A percentile compares a stretch with the other conserved stretches of the same genome.
Conservation (phyloP, 2,888 invertebrate species). For the Drosophila lacicola region DNA sequence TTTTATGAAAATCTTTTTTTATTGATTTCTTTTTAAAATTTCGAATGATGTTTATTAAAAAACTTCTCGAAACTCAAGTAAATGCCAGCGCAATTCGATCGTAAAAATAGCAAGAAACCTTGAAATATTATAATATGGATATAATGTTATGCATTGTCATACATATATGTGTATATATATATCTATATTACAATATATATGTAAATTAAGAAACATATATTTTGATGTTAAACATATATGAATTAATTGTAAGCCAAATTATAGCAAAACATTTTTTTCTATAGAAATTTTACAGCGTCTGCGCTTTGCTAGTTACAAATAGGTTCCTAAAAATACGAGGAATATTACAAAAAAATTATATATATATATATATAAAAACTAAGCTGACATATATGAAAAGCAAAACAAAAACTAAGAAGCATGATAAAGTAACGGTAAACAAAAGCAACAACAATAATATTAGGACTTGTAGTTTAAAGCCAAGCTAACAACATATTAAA, state of each 20-base stretch:
- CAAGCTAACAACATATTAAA: constrained; percentile 70
- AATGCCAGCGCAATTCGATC: constrained; percentile 34
- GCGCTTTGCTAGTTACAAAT: constrained; percentile 75
- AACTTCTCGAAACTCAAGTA: constrained; percentile 34
- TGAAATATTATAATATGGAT: constrained; percentile 18
- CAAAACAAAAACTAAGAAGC: constrained; percentile 27
- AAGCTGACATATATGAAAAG: constrained; percentile 16
- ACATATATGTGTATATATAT: constrained; percentile 24
- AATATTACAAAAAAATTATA: constrained; percentile 32
- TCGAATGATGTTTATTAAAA: constrained; percentile 7
- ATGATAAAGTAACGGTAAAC: constrained; percentile 41
- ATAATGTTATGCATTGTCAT: constrained; percentile 30
- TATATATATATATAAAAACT: constrained; percentile 9
- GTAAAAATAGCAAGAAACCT: constrained; percentile 30
- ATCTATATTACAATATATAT: constrained; percentile 15
- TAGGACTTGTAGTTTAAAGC: constrained; percentile 69
- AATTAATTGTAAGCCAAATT: constrained; percentile 75
- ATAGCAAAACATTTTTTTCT: constrained; percentile 69
- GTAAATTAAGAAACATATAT: constrained; percentile 52
- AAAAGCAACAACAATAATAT: constrained; percentile 61
- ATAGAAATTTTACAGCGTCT: constrained; percentile 66
- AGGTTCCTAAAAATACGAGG: constrained; percentile 69
- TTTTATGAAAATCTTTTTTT: background rate
- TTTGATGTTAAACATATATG: constrained; percentile 74
- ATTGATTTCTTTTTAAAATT: constrained; percentile 14